Base-by-base conservation (phyloP, 1,140 invertebrate genomes). In the Orussus abietinus region DNA sequence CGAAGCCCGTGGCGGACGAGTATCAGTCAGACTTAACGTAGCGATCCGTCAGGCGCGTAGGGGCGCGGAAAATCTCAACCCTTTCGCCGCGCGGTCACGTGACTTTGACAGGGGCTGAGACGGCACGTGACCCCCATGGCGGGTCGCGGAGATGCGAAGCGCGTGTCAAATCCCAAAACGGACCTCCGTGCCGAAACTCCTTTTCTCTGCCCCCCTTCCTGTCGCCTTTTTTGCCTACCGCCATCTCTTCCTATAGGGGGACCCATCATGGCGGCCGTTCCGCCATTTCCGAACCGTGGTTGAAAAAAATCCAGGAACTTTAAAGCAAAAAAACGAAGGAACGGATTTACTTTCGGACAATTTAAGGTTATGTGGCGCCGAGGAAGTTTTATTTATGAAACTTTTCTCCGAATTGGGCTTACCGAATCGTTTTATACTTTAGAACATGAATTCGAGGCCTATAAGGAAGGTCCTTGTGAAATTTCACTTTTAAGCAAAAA, bases 1-100 rank as follows among this genome's bases (percentile, higher is more conserved):
- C 56, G 64, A 70, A 63, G 66, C 57, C 57, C 57, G 38, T 44
- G 43, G 50, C 55, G 49, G 53, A 48, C 53, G 45, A 34, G 51
- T 68, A 74, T 70, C 70, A 69, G 66, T 72, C 66, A 70, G 65
- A 68, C 70, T 73, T 70, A 71, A 51, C 55, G 61, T 49, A 53
- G 53, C 60, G 66, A 72, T 74, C 64, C 60, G 67, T 72, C 69
- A 72, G 63, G 51, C 57, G 50, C 22, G 26, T 32, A 44, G 47
- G 45, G 47, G 44, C 49, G 58, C 34, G 62, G 57, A 69, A 72
- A 72, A 68, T 72, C 61, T 69, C 69, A 74, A 74, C 69, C 71
- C 71, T 72, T 74, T 61, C 60, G 57, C 49, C n/a, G 54, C 46
- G 51, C 35, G 55, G 66, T 63, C 69, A 74, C 71, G 71, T 72